Evolutionary conservation across 2,113 vertebrate species (phyloP).

Genomic region (Amblyopsis rosae): DNA sequence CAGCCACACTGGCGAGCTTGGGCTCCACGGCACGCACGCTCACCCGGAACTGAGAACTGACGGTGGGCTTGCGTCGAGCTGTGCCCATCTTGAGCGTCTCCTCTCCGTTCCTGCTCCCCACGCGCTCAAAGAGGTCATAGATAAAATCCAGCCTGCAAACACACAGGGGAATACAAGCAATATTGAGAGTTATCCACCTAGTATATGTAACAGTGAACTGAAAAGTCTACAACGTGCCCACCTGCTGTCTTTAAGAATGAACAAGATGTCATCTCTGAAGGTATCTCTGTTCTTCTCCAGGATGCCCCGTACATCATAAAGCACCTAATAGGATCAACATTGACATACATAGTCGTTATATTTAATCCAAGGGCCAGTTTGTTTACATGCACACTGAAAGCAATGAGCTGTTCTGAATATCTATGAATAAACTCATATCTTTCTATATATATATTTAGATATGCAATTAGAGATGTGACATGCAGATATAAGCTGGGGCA

Average conservation of each 20-base stretch:
- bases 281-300: constrained; percentile 93
- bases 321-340: constrained; percentile 71
- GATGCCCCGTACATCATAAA: constrained; percentile 87
- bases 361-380: background rate
- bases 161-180: constrained; percentile 4
- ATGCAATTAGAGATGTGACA: too few relatives aligned
- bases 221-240: constrained; percentile 36
- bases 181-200: background rate
- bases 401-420: background rate
- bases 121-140: constrained; percentile 90
- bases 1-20: background rate
- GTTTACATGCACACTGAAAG: background rate
- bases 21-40: constrained; percentile 34
- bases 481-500: too few relatives aligned
- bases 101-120: constrained; percentile 83
- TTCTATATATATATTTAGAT: too few relatives aligned
- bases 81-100: constrained; percentile 92
- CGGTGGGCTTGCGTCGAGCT: constrained; percentile 88
- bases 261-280: constrained; percentile 90
- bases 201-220: background rate
- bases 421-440: background rate
- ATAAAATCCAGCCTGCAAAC: constrained; percentile 86
- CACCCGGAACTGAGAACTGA: constrained; percentile 95
- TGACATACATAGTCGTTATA: too few relatives aligned
- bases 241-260: constrained; percentile 92